These are phyloP conservation scores for Hoplostethus atlanticus DNA, from an alignment of 2,797 vertebrate species.

Conservation along the genomic window DNA sequence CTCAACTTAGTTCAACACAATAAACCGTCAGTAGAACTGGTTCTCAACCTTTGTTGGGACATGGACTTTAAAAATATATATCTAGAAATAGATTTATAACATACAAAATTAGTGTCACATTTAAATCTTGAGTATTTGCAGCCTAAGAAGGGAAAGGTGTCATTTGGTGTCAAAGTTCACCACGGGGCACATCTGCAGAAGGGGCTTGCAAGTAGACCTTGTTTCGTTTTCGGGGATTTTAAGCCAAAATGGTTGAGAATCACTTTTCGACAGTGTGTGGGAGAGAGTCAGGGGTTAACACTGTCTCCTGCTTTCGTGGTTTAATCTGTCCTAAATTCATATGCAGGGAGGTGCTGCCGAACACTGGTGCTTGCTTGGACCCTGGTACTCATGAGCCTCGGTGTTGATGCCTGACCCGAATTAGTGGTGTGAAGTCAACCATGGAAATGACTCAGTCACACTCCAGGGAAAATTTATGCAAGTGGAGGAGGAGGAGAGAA, in stretches of 20 bases:
- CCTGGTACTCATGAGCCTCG: slow-evolving; percentile 54
- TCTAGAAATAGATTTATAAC: no score
- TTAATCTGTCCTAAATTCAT: slow-evolving; percentile 63
- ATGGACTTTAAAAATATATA: no score
- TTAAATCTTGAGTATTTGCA: not conserved
- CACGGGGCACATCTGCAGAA: no score
- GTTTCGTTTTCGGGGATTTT: not conserved
- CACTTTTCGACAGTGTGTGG: not conserved
- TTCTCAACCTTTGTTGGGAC: no score
- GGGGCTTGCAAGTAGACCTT: no score
- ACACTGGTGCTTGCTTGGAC: slow-evolving; percentile 61
- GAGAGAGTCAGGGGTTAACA: slow-evolving; percentile 41
- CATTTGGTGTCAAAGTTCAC: no score
- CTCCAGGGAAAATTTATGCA: slow-evolving; percentile 23
- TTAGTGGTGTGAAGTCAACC: slow-evolving; percentile 65
- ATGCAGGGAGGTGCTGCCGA: slow-evolving; percentile 44
- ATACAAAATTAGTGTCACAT: no score
- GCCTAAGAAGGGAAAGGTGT: not conserved
- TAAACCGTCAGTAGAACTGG: no score
- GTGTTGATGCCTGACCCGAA: slow-evolving; percentile 63
- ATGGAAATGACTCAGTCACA: slow-evolving; percentile 49
- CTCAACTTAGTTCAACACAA: no score
- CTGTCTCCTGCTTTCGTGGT: slow-evolving; percentile 33
- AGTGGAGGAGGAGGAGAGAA: slow-evolving; percentile 3
- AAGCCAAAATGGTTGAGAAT: slow-evolving; percentile 9